Evolutionary conservation across 2,888 invertebrate species (phyloP), one percentile per base, ranked within the genome.

Genomic region (Cheilosia vulpina): DNA sequence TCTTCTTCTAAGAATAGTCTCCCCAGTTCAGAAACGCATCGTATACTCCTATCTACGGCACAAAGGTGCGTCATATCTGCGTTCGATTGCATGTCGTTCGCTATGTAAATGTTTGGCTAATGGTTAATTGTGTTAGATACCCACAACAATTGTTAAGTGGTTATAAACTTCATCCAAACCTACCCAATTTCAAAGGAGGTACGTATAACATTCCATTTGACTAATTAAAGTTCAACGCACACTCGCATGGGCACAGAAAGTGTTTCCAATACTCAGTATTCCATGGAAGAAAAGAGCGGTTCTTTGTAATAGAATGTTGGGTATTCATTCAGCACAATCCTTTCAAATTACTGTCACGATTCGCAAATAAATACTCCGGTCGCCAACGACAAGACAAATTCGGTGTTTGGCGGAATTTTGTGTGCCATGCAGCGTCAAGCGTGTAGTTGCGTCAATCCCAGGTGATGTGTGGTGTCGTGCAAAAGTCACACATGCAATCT

Each of bases 291-390:
- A 60, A 45, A 63, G 69, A 69, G 77, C 77, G 82, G 77, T 71
- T 77, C 71, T 60, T 77, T 77, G 65, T 65, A 45, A 43, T 55
- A 50, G 80, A 73, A 68, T 75, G 47, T 43, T 63, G 57, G 41
- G 71, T 63, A 63, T 78, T 71, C 72, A 72, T 57, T 63, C 45
- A 55, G 55, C 45, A 69, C 63, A 52, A 52, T 76, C n/a, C 52
- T 63, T 71, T 78, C 71, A 71, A 78, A 78, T 78, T 78, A 71
- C 63, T 71, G 78, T 78, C 78, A 78, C 78, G 78, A 65, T 62
- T 62, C 50, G 34, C 63, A 69, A 78, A 78, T 71, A 47, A 78
- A 78, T 50, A 63, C 31, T 57, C 17, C 41, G 63, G 45, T 50
- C 24, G 41, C 53, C 17, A 43, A 27, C 19, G 31, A 11, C 17